These are phyloP conservation scores for Tachyglossus aculeatus DNA, from an alignment of 2,797 vertebrate genomes.

Conservation along the genomic window DNA sequence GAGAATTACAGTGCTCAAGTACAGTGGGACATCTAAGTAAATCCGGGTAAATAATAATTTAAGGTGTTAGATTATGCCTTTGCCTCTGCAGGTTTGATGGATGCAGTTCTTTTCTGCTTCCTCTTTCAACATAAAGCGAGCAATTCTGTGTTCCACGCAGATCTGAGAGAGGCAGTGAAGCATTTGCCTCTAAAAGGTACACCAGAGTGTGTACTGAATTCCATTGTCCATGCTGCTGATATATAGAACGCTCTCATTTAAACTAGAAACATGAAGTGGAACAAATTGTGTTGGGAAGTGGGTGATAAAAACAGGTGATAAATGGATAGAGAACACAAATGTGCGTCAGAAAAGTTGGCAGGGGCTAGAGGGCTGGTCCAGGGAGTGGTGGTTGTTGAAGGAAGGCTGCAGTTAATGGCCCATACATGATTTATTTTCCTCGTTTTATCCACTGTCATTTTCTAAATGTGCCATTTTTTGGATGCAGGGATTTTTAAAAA, in stretches of 20 bases:
- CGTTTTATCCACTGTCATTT: conserved; percentile 38
- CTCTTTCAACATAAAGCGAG: conserved; percentile 29
- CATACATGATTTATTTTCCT: conserved; percentile 8
- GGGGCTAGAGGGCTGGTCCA: neutral
- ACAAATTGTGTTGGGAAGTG: conserved; percentile 40
- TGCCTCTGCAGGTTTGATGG: conserved; percentile 26
- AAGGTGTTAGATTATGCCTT: conserved; percentile 11
- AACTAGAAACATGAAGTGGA: conserved; percentile 35
- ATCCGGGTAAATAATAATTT: conserved; percentile 61
- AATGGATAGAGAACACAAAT: conserved; percentile 42
- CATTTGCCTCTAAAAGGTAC: conserved; percentile 40
- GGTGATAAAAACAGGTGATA: conserved; percentile 43
- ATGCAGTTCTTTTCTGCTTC: conserved; percentile 31
- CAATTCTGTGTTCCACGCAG: conserved; percentile 4
- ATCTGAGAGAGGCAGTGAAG: conserved; percentile 29
- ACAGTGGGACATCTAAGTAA: conserved; percentile 42
- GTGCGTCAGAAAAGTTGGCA: neutral
- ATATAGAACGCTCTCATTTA: conserved; percentile 25
- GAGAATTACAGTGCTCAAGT: conserved; percentile 32
- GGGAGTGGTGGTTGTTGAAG: neutral
- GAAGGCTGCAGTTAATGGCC: conserved; percentile 8
- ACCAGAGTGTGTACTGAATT: neutral
- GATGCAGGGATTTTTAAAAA: neutral
- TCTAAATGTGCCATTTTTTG: conserved; percentile 17
- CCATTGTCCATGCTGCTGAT: conserved; percentile 22